A percentile compares a stretch with the other conserved stretches of the same genome.
Evolutionary conservation across 2,113 vertebrate species (phyloP).

Genomic region (Heterocephalus glaber): DNA sequence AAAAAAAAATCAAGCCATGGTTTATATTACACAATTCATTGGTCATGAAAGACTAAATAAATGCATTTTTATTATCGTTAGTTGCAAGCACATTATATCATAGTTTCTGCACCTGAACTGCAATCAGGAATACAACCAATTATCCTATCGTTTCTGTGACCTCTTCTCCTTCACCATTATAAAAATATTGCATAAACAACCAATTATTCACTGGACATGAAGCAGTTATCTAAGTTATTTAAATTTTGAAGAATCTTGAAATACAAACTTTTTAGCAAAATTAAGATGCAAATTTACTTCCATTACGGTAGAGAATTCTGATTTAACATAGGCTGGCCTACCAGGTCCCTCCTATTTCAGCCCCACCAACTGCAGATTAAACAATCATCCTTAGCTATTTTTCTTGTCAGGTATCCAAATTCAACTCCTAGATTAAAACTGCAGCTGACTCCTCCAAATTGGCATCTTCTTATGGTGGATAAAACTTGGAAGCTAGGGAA

Average conservation of each 20-base stretch:
- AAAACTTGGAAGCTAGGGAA: conserved; percentile 3
- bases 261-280: background rate
- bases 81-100: background rate
- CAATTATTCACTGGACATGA: background rate
- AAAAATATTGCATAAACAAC: background rate
- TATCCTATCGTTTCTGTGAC: background rate
- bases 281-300: background rate
- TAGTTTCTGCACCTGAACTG: background rate
- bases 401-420: conserved; percentile 43
- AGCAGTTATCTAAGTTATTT: background rate
- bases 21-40: background rate
- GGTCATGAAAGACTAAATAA: background rate
- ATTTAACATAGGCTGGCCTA: background rate
- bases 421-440: conserved; percentile 33
- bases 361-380: background rate
- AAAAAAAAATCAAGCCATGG: background rate
- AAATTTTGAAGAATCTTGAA: background rate
- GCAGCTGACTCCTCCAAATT: background rate
- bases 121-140: background rate
- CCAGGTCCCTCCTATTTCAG: background rate
- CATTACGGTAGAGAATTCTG: background rate
- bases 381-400: background rate
- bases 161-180: background rate
- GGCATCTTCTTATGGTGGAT: background rate
- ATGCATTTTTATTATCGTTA: background rate